A percentile compares a stretch with the other conserved stretches of the same genome.
Evolutionary conservation across 2,113 vertebrate species (phyloP).

Genomic region (Sylvicapra grimmia): DNA sequence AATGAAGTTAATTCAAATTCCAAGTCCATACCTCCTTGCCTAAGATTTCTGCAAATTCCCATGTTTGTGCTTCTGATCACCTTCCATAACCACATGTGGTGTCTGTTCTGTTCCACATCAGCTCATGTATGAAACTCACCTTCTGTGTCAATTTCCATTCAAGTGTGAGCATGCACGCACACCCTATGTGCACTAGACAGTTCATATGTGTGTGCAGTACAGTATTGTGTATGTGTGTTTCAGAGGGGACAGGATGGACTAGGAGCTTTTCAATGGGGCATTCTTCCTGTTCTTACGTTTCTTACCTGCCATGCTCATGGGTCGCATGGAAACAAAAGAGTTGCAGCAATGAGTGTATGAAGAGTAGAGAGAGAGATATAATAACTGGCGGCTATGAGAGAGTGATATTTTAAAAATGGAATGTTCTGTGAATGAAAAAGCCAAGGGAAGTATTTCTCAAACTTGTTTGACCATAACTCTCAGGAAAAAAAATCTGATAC

Average conservation of each 20-base stretch:
- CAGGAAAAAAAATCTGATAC: neutral
- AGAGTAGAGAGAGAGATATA: neutral
- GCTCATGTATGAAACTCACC: neutral
- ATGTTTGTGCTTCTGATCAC: neutral
- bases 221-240: neutral
- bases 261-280: neutral
- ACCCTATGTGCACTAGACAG: neutral
- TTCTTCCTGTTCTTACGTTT: neutral
- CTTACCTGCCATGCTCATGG: neutral
- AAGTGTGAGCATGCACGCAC: neutral
- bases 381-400: neutral
- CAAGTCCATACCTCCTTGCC: neutral
- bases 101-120: neutral
- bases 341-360: neutral
- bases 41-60: neutral
- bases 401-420: neutral
- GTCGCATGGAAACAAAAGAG: neutral
- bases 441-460: neutral
- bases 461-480: neutral
- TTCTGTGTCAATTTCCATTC: neutral
- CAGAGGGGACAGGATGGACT: neutral
- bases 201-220: neutral
- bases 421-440: neutral
- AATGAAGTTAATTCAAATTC: neutral
- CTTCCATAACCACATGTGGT: neutral